A percentile compares a stretch with the other conserved stretches of the same genome.
These are phyloP conservation scores for Phyllotreta striolata DNA, from an alignment of 2,888 invertebrate species.

Conservation along the genomic window DNA sequence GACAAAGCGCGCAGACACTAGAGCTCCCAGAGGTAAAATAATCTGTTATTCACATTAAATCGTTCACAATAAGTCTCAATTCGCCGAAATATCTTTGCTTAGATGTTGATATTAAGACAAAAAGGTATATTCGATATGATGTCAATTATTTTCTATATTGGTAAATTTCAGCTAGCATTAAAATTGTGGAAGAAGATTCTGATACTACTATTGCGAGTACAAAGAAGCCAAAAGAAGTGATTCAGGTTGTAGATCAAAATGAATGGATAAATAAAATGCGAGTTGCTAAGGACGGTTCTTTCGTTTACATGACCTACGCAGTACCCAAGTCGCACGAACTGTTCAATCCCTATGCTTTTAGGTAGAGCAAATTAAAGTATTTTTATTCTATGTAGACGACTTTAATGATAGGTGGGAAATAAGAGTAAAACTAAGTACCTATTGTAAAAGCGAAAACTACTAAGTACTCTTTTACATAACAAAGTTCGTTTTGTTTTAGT, in stretches of 20 bases:
- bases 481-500: constrained; percentile 60
- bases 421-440: too few species aligned
- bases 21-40: too few species aligned
- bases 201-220: too few species aligned
- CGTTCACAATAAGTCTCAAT: too few species aligned
- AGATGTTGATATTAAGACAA: too few species aligned
- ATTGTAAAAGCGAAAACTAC: too few species aligned
- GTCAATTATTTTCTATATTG: not conserved
- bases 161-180: constrained; percentile 25
- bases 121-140: not conserved
- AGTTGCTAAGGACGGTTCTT: constrained; percentile 67
- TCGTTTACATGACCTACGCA: constrained; percentile 80
- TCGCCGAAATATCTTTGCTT: too few species aligned
- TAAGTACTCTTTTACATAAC: not conserved
- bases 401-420: too few species aligned
- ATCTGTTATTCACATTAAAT: too few species aligned
- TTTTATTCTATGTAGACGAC: too few species aligned
- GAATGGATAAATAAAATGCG: constrained; percentile 65
- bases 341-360: constrained; percentile 79
- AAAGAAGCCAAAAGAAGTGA: constrained; percentile 32
- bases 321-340: constrained; percentile 75
- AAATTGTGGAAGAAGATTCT: constrained; percentile 18
- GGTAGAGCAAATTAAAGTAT: constrained; percentile 58
- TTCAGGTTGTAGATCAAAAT: constrained; percentile 59
- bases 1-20: too few species aligned